These are phyloP conservation scores for Amorpha juglandis DNA, from an alignment of 2,888 invertebrate species.

Conservation along the genomic window DNA sequence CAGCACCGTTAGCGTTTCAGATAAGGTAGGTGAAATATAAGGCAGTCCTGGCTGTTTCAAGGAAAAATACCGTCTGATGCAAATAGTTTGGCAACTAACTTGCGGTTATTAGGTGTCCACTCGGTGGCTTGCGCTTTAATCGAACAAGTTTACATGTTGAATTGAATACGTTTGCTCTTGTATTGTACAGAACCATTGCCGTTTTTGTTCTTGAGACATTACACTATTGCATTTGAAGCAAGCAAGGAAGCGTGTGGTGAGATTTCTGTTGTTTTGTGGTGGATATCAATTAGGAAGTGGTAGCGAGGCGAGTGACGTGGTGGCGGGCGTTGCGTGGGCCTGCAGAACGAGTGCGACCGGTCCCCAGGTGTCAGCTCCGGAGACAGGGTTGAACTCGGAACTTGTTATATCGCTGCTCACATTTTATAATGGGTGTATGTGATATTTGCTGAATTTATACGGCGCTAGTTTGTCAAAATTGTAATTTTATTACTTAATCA, in stretches of 20 bases:
- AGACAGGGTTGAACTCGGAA: slow-evolving; percentile 62
- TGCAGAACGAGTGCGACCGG: slow-evolving; percentile 78
- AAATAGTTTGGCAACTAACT: slow-evolving; percentile 71
- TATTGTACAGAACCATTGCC: slow-evolving; percentile 42
- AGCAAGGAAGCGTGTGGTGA: slow-evolving; percentile 35
- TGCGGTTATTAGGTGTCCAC: slow-evolving; percentile 63
- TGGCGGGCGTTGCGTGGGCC: slow-evolving; percentile 74
- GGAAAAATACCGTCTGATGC: slow-evolving; percentile 72
- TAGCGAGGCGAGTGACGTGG: slow-evolving; percentile 50
- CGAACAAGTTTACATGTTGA: slow-evolving; percentile 38
- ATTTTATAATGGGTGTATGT: slow-evolving; percentile 16
- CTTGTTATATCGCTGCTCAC: slow-evolving; percentile 36
- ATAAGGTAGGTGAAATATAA: slow-evolving; percentile 53
- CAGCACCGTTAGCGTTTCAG: slow-evolving; percentile 52
- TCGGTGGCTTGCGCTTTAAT: slow-evolving; percentile 60
- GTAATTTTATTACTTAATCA: not conserved
- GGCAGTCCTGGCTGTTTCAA: slow-evolving; percentile 56
- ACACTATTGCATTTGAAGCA: not conserved
- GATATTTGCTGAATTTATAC: slow-evolving; percentile 19
- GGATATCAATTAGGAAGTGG: slow-evolving; percentile 30
- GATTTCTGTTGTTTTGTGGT: slow-evolving; percentile 30
- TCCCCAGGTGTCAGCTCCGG: slow-evolving; percentile 73
- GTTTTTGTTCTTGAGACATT: not conserved
- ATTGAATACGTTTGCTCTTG: slow-evolving; percentile 20
- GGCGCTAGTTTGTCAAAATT: not conserved